Percentiles rank a stretch among this genome's conserved stretches.
These are phyloP conservation scores for Drosophila rellima DNA, from an alignment of 2,888 invertebrate species.

Conservation along the genomic window DNA sequence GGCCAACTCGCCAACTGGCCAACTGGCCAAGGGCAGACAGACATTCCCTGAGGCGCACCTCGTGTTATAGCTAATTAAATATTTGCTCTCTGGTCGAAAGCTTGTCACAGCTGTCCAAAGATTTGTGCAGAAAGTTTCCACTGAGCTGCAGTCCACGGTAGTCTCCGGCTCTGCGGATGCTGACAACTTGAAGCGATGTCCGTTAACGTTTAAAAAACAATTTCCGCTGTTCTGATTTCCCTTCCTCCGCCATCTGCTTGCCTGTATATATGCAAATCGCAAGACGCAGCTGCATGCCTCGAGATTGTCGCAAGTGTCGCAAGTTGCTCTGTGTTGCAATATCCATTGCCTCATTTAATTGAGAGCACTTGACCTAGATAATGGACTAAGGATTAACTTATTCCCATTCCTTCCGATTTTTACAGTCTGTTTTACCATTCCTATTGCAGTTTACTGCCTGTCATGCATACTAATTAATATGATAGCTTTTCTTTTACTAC, in stretches of 20 bases:
- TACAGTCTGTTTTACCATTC: background rate
- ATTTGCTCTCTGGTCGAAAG: slow-evolving; percentile 63
- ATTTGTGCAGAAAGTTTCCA: slow-evolving; percentile 47
- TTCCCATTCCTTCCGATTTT: background rate
- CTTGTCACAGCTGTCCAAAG: slow-evolving; percentile 59
- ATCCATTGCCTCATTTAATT: slow-evolving; percentile 14
- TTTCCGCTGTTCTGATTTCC: slow-evolving; percentile 46
- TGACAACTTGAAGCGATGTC: slow-evolving; percentile 43
- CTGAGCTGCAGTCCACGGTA: slow-evolving; percentile 16
- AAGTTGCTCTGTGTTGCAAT: slow-evolving; percentile 37
- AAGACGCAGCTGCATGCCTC: background rate
- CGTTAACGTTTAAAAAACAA: slow-evolving; percentile 58
- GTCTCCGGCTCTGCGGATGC: slow-evolving; percentile 20
- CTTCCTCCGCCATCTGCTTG: background rate
- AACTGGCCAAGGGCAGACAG: slow-evolving; percentile 24
- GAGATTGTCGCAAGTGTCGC: slow-evolving; percentile 27
- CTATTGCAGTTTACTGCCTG: slow-evolving; percentile 18
- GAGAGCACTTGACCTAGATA: slow-evolving; percentile 20
- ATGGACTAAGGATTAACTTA: slow-evolving; percentile 16
- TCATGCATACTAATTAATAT: slow-evolving; percentile 50
- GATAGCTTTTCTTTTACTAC: slow-evolving; percentile 36
- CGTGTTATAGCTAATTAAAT: slow-evolving; percentile 75
- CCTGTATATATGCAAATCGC: slow-evolving; percentile 29
- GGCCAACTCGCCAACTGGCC: slow-evolving; percentile 5
- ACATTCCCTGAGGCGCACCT: slow-evolving; percentile 45